Base-by-base conservation (phyloP, 2,113 vertebrate genomes). In the Girardinichthys multiradiatus region DNA sequence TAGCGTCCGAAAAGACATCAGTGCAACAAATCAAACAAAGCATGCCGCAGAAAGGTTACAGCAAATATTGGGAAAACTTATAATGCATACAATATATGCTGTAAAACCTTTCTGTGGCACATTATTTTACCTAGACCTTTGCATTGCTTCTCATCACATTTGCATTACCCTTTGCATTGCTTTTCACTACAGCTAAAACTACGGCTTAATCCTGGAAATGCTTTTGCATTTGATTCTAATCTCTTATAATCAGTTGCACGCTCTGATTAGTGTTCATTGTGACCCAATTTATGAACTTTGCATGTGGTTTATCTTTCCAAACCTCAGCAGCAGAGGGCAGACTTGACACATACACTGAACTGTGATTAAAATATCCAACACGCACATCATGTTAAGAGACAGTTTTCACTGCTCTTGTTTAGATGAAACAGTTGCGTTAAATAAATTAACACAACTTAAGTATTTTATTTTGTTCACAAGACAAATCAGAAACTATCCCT, bases 311-410 rank as follows among this genome's bases (percentile, higher is more conserved):
- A 75, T 29, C 67, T 28, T 84, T 68, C n/a, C 30, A 17, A 28
- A 33, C 2, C 54, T 48, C 1, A 68, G 8, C 84, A 88, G 68
- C 80, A 87, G 82, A 71, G 73, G 82, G 84, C 71, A 75, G 63
- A 13, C 14, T 51, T 58, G 27, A 68, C 37, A n/a, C 1, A 48
- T 1, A 73, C 3, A n/a, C 14, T 5, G 17, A 48, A 30, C 0
- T 54, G 4, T 12, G 7, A 30, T 24, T 4, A 30, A 58, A n/a
- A 51, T 15, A 29, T 27, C 3, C 2, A 45, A 58, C 24, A 13
- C 33, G 37, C 19, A 66, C 6, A 48, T 29, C 27, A 29, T 10
- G 33, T 17, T 31, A 1, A 35, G 4, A 31, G 14, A 8, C 10
- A 61, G 39, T 68, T 17, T 30, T 39, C 29, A 29, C 14, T 1